phyloP scores from a whole-genome alignment of 2,888 invertebrate species.

The Ennomos quercinarius region DNA sequence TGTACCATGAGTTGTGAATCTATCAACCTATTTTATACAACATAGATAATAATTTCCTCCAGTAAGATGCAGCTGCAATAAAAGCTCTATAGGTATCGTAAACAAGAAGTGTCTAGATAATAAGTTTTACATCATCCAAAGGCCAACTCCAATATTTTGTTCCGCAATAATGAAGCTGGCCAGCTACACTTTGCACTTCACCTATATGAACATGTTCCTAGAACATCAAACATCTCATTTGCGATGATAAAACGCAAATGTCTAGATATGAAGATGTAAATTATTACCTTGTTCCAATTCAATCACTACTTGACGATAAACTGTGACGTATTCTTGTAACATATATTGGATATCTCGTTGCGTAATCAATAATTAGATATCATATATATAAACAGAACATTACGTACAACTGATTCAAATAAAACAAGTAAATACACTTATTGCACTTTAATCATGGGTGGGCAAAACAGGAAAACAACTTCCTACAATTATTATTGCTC shows the following conservation, averaged over 20 bases:
- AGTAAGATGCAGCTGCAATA: too few relatives aligned
- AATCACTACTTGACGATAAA: constrained; percentile 50
- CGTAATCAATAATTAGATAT: constrained; percentile 10
- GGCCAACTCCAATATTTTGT: background rate
- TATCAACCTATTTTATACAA: too few relatives aligned
- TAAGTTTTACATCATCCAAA: background rate
- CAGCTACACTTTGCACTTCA: constrained; percentile 4
- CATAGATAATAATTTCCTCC: too few relatives aligned
- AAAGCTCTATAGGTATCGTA: too few relatives aligned
- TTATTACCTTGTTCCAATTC: constrained; percentile 69
- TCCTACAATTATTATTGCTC: background rate
- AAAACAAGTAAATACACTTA: background rate
- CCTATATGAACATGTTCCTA: constrained; percentile 40
- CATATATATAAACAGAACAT: constrained; percentile 17
- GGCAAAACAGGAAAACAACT: constrained; percentile 18
- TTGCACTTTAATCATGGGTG: constrained; percentile 1
- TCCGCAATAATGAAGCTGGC: background rate
- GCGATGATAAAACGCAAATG: constrained; percentile 52
- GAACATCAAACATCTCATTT: constrained; percentile 52
- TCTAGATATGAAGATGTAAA: constrained; percentile 58
- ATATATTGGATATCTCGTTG: constrained; percentile 8
- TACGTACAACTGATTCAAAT: constrained; percentile 8
- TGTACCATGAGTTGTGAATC: too few relatives aligned
- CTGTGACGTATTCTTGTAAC: constrained; percentile 54
- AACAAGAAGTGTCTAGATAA: too few relatives aligned